These are phyloP conservation scores for Nymphalis polychloros DNA, from an alignment of 2,888 invertebrate species.

Conservation along the genomic window DNA sequence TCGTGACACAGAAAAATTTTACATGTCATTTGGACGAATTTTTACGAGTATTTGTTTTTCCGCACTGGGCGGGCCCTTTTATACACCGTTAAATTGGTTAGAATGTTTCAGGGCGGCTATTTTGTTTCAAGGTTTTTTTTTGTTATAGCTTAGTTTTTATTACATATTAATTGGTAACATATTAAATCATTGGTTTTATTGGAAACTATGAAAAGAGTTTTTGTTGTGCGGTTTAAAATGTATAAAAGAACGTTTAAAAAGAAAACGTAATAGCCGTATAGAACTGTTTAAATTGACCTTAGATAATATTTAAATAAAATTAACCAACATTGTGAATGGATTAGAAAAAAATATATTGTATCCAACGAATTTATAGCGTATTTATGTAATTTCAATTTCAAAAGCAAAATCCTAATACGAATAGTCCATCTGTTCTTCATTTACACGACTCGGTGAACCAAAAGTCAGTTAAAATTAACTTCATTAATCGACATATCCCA, in stretches of 20 bases:
- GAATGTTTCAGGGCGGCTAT: slow-evolving; percentile 33
- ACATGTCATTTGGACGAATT: slow-evolving; percentile 78
- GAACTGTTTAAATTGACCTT: no score
- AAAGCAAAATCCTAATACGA: not conserved
- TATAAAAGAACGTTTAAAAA: not conserved
- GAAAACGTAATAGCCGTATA: not conserved
- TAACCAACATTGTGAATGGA: no score
- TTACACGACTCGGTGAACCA: not conserved
- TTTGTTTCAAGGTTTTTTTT: slow-evolving; percentile 29
- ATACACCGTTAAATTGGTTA: slow-evolving; percentile 34
- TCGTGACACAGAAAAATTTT: slow-evolving; percentile 80
- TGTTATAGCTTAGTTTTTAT: slow-evolving; percentile 23
- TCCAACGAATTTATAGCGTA: no score
- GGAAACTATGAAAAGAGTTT: not conserved
- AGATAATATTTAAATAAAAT: no score
- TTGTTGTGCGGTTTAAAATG: not conserved
- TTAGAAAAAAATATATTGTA: no score
- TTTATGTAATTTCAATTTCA: not conserved
- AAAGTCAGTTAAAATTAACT: slow-evolving; percentile 30
- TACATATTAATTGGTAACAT: slow-evolving; percentile 2
- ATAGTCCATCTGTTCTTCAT: slow-evolving; percentile 15
- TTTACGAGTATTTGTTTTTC: slow-evolving; percentile 79
- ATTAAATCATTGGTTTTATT: not conserved
- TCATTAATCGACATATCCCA: slow-evolving; percentile 34
- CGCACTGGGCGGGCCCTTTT: slow-evolving; percentile 61